These are phyloP conservation scores for Microcebus murinus DNA, from an alignment of 2,113 vertebrate genomes.

Conservation along the genomic window DNA sequence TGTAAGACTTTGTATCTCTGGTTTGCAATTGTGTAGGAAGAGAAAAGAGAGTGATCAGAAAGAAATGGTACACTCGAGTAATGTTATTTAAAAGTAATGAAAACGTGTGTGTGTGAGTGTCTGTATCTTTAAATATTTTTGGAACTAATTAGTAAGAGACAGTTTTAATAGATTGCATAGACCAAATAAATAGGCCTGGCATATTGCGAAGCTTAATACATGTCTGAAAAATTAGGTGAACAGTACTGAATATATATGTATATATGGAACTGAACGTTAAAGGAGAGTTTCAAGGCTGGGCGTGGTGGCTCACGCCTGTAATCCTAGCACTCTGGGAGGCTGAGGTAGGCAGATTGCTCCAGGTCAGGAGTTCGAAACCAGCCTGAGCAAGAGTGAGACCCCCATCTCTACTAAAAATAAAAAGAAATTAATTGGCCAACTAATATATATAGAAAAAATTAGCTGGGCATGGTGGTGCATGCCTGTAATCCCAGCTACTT, in stretches of 20 bases:
- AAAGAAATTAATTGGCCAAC: no score
- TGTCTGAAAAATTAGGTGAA: not conserved
- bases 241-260: not conserved
- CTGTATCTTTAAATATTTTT: not conserved
- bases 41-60: not conserved
- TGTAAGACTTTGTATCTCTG: not conserved
- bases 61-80: not conserved
- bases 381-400: no score
- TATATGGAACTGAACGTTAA: not conserved
- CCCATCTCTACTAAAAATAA: no score
- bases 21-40: not conserved
- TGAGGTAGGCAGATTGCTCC: no score
- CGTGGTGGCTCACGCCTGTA: no score
- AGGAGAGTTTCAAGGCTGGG: not conserved
- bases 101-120: not conserved
- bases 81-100: not conserved
- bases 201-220: not conserved
- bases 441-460: no score
- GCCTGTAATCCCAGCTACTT: no score
- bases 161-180: not conserved
- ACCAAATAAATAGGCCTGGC: not conserved
- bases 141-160: not conserved
- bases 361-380: no score
- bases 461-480: no score
- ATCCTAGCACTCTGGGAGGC: no score